Evolutionary conservation across 2,888 invertebrate genomes (phyloP), one percentile per base, ranked within the genome.

Genomic region (Volucella inflata): DNA sequence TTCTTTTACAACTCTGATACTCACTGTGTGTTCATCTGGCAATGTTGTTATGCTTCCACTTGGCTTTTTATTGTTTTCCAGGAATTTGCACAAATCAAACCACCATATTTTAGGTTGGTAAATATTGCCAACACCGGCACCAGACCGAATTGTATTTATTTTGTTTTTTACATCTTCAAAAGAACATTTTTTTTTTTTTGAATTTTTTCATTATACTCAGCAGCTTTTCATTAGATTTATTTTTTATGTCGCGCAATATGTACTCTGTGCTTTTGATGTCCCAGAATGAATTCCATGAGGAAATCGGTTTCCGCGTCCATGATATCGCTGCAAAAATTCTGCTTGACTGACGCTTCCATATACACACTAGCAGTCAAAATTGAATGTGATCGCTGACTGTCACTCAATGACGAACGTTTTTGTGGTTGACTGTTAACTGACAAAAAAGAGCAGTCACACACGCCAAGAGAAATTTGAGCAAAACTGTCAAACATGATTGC

Each of bases 31-130:
- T 42, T 42, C 42, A 42, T 42, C 42, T 42, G 42, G 10, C 42
- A 42, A 42, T 42, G 42, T 42, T 42, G 42, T 42, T 42, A 42
- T 42, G 42, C 42, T 42, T 42, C 42, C 42, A 8, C 42, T 42
- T 42, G 42, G 42, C 36, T 62, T 70, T 70, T 30, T 68, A 46
- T 70, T 77, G 77, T 17, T 42, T 51, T 62, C 60, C 38, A 42
- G 8, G 42, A 42, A 42, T 42, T 42, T 42, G 42, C 42, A 42
- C 42, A 42, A 42, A 42, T 42, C 42, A 42, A 42, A 42, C 42
- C 42, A 42, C 42, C 42, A 42, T 42, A 42, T 42, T 42, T 42
- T 42, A 42, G 42, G 42, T 42, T 42, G 42, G 42, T 42, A 42
- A 42, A 42, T 42, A 42, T 42, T 42, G 42, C 10, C 10, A 42